Percentiles rank a stretch among this genome's conserved stretches.
Evolutionary conservation across 2,888 invertebrate species (phyloP).

Genomic region (Seira sanloemensis): DNA sequence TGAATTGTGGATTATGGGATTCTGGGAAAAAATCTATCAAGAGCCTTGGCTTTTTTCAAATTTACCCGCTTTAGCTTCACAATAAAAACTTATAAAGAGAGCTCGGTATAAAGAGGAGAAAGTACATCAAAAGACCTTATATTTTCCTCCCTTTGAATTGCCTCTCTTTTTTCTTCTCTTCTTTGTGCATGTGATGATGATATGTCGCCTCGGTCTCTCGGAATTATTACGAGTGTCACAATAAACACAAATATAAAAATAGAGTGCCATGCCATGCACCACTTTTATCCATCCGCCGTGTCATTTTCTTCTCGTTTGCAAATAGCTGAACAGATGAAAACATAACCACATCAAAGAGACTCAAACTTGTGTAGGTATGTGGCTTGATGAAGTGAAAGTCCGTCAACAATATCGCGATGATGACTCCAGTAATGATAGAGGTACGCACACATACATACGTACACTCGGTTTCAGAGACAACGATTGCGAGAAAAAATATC

Average conservation of each 20-base stretch:
- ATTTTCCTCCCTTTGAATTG: neutral
- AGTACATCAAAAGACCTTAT: neutral
- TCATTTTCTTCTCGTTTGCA: neutral
- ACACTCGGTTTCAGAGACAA: neutral
- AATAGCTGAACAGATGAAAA: neutral
- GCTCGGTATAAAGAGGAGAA: neutral
- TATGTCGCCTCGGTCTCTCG: neutral
- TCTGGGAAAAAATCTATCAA: too few relatives aligned
- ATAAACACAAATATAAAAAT: neutral
- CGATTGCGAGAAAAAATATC: neutral
- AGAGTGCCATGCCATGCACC: neutral
- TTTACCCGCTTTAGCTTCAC: neutral
- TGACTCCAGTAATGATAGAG: neutral
- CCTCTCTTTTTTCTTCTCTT: neutral
- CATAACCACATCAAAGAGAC: neutral
- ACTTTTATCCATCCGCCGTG: neutral
- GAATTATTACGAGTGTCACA: neutral
- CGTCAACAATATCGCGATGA: neutral
- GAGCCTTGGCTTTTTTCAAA: neutral
- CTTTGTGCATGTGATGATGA: neutral
- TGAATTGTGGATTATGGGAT: neutral
- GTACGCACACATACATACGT: too few relatives aligned
- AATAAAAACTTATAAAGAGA: too few relatives aligned
- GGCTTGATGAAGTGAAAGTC: conserved; percentile 40
- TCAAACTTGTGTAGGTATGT: neutral